phyloP scores from a whole-genome alignment of 2,888 invertebrate genomes.

The Hedychridium roseum region DNA sequence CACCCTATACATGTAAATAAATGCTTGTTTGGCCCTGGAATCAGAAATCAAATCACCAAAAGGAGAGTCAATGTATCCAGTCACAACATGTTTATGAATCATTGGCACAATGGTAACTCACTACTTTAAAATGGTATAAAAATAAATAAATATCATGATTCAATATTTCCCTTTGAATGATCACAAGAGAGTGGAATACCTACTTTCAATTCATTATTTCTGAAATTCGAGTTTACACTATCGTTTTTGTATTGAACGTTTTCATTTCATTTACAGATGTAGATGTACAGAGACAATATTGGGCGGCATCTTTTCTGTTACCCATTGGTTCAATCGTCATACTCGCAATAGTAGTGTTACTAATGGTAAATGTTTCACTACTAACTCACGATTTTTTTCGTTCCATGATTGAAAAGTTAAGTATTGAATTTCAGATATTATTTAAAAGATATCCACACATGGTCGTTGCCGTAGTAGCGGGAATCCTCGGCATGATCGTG shows the following conservation, averaged over 20 bases:
- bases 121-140: conserved; percentile 4
- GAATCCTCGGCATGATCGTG: conserved; percentile 62
- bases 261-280: conserved; percentile 34
- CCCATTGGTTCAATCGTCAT: conserved; percentile 51
- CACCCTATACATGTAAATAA: no score
- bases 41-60: conserved; percentile 29
- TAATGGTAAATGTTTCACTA: conserved; percentile 57
- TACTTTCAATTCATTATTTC: background rate
- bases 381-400: background rate
- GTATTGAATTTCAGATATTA: conserved; percentile 61
- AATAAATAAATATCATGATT: no score
- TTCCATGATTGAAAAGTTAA: conserved; percentile 1
- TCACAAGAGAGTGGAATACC: background rate
- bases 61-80: conserved; percentile 15
- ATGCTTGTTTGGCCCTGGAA: conserved; percentile 39
- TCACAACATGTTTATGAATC: conserved; percentile 17
- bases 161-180: conserved; percentile 1
- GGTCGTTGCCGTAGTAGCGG: conserved; percentile 63
- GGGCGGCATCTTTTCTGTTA: conserved; percentile 48
- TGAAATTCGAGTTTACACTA: background rate
- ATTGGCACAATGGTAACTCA: conserved; percentile 28
- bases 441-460: conserved; percentile 65
- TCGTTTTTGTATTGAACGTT: conserved; percentile 4
- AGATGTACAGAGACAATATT: conserved; percentile 46
- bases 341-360: conserved; percentile 44